Evolutionary conservation across 2,797 vertebrate species (phyloP).

Genomic region (Enteromius treurensis): DNA sequence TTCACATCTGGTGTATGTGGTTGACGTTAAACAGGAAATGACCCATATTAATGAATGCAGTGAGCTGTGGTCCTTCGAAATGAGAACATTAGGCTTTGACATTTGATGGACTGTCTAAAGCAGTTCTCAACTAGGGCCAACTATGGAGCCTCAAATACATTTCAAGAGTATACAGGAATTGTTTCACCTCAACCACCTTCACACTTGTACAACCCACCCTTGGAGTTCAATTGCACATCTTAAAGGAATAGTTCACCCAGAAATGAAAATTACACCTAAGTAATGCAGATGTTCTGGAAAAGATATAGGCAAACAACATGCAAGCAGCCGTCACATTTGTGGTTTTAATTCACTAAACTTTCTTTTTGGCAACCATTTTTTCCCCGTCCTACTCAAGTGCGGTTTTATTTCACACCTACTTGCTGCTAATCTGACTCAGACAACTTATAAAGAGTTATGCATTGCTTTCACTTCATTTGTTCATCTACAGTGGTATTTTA

Average conservation of each 20-base stretch:
- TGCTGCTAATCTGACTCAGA: not conserved
- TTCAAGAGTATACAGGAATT: not conserved
- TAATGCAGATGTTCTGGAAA: not conserved
- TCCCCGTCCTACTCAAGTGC: not conserved
- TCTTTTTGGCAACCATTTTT: not conserved
- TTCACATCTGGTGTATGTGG: not conserved
- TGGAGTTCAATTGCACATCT: not conserved
- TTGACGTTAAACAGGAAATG: constrained; percentile 8
- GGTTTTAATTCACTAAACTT: not conserved
- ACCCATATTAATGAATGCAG: not conserved
- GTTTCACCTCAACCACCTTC: not conserved
- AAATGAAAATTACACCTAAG: too few species aligned
- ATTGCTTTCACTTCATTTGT: not conserved
- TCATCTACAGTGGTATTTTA: not conserved
- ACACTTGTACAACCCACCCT: not conserved
- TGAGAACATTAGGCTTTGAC: not conserved
- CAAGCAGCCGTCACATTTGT: not conserved
- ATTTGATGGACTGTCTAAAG: not conserved
- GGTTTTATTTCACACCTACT: not conserved
- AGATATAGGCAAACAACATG: not conserved
- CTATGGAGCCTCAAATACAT: not conserved
- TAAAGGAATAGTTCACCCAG: too few species aligned
- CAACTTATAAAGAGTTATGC: not conserved
- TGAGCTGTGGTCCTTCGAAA: constrained; percentile 10
- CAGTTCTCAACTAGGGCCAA: not conserved